phyloP scores from a whole-genome alignment of 1,140 invertebrate genomes.

The Nymphalis io region DNA sequence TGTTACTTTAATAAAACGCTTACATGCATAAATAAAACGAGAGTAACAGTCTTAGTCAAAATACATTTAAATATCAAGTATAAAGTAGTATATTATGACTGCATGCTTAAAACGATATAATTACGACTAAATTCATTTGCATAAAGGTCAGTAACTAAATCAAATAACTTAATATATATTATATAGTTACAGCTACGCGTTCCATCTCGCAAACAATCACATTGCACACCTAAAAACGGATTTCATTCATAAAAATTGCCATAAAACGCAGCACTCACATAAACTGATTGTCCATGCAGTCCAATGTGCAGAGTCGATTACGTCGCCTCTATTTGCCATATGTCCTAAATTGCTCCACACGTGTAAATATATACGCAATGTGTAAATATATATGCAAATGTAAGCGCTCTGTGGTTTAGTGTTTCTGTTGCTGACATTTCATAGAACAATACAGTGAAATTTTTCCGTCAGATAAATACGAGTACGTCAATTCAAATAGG shows the following conservation, averaged over 20 bases:
- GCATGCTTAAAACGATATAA: too few relatives aligned
- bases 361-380: constrained; percentile 12
- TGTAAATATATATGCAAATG: constrained; percentile 17
- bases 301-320: constrained; percentile 3
- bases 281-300: constrained; percentile 7
- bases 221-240: background rate
- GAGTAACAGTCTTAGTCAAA: too few relatives aligned
- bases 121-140: too few relatives aligned
- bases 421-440: constrained; percentile 11
- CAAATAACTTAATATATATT: too few relatives aligned
- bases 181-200: too few relatives aligned
- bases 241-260: constrained; percentile 3
- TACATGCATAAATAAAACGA: too few relatives aligned
- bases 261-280: constrained; percentile 6
- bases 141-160: too few relatives aligned
- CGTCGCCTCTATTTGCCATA: constrained; percentile 11
- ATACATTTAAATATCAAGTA: too few relatives aligned
- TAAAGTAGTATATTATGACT: too few relatives aligned
- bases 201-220: background rate
- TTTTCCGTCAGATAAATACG: constrained; percentile 14
- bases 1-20: too few relatives aligned
- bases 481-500: constrained; percentile 15
- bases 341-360: constrained; percentile 20
- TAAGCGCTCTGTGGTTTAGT: constrained; percentile 20
- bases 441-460: background rate